These are phyloP conservation scores for Salminus brasiliensis DNA, from an alignment of 2,113 vertebrate genomes.

Conservation along the genomic window DNA sequence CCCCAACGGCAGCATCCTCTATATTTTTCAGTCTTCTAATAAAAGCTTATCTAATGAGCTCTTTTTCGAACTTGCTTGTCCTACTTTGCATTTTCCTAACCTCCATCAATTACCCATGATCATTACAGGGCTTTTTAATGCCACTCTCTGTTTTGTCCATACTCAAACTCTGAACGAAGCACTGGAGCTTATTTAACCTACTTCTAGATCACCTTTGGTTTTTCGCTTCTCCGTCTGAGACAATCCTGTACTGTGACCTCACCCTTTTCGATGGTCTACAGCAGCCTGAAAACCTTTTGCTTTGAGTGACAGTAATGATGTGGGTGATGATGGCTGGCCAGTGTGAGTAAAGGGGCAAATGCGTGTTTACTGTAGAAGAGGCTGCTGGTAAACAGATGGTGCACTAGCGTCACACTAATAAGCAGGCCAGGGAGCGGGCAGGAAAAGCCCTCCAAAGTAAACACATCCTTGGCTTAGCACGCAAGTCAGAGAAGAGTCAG, in stretches of 20 bases:
- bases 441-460: conserved; percentile 36
- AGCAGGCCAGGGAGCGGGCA: conserved; percentile 30
- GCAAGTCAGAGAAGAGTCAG: background rate
- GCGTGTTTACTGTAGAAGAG: conserved; percentile 28
- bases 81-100: conserved; percentile 29
- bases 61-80: background rate
- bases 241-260: conserved; percentile 3
- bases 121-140: background rate
- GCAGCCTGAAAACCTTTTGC: background rate
- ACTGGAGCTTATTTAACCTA: background rate
- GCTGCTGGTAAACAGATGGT: conserved; percentile 37
- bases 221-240: background rate
- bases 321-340: conserved; percentile 34
- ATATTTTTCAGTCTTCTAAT: background rate
- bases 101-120: background rate
- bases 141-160: background rate
- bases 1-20: background rate
- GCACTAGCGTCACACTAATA: conserved; percentile 22
- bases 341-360: background rate
- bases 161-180: background rate
- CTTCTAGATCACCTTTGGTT: too few relatives aligned
- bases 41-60: conserved; percentile 18
- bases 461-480: conserved; percentile 10
- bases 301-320: conserved; percentile 32
- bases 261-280: background rate